These are phyloP conservation scores for Drosophila ananassae DNA, from an alignment of 1,140 invertebrate species.

Conservation along the genomic window DNA sequence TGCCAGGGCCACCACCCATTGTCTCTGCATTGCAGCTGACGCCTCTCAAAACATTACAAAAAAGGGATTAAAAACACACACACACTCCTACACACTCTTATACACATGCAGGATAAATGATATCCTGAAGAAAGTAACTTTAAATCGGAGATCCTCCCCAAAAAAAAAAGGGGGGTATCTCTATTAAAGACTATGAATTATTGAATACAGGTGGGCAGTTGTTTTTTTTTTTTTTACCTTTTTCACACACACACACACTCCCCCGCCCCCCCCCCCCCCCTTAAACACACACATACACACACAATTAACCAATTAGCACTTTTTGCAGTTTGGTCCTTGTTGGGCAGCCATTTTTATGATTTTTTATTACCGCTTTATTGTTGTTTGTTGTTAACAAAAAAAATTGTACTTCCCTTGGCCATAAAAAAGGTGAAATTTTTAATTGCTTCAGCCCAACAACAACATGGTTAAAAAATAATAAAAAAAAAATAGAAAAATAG, in stretches of 20 bases:
- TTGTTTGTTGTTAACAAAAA: constrained; percentile 47
- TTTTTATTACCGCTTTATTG: constrained; percentile 45
- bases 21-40: constrained; percentile 60
- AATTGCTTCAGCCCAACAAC: constrained; percentile 36
- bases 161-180: constrained; percentile 3
- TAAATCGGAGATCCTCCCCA: constrained; percentile 1
- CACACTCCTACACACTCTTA: constrained; percentile 10
- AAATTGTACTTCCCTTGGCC: constrained; percentile 34
- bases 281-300: constrained; percentile 22
- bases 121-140: background rate
- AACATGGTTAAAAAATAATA: constrained; percentile 8
- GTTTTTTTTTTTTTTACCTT: background rate
- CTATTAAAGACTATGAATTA: constrained; percentile 42
- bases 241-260: constrained; percentile 8
- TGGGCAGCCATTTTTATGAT: constrained; percentile 33
- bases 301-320: constrained; percentile 53
- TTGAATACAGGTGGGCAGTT: constrained; percentile 12
- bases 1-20: constrained; percentile 27
- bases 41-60: constrained; percentile 48
- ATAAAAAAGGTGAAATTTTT: constrained; percentile 44
- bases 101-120: background rate
- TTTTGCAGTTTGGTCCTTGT: constrained; percentile 48
- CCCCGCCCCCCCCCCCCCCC: too few relatives aligned
- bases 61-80: constrained; percentile 54
- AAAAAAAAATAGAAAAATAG: constrained; percentile 12